Evolutionary conservation across 2,797 vertebrate genomes (phyloP).

Genomic region (Muscicapa striata): DNA sequence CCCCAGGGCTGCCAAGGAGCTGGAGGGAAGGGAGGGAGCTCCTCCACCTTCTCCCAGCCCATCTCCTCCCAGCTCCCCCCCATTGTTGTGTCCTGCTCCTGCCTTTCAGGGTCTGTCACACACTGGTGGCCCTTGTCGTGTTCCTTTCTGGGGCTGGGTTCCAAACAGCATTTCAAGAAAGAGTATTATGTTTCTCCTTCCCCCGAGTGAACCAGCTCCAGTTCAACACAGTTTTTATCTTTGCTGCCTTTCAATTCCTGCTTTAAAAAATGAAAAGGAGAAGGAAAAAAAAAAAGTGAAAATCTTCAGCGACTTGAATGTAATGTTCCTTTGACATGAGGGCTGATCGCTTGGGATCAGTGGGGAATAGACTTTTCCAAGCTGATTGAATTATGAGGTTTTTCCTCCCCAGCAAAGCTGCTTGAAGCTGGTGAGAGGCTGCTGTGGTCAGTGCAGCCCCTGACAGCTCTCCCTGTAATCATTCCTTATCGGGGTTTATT

Average conservation of each 20-base stretch:
- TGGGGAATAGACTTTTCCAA: conserved; percentile 38
- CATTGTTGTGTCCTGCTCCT: background rate
- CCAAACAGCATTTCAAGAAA: background rate
- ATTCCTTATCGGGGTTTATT: conserved; percentile 23
- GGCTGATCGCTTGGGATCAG: conserved; percentile 39
- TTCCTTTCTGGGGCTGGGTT: background rate
- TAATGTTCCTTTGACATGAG: conserved; percentile 29
- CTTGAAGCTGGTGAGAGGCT: conserved; percentile 52
- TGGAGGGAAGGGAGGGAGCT: background rate
- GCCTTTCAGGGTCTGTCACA: background rate
- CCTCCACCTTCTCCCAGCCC: background rate
- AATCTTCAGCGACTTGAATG: conserved; percentile 3
- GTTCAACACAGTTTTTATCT: conserved; percentile 49
- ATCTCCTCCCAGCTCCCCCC: background rate
- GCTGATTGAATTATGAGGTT: conserved; percentile 53
- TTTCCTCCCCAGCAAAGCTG: conserved; percentile 47
- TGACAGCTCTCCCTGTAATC: conserved; percentile 41
- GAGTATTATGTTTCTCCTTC: conserved; percentile 14
- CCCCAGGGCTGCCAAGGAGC: background rate
- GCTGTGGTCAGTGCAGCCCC: conserved; percentile 30
- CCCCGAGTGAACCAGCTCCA: conserved; percentile 27
- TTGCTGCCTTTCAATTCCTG: conserved; percentile 39
- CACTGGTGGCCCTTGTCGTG: background rate
- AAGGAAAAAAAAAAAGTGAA: background rate
- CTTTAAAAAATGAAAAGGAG: conserved; percentile 37